Conservation (phyloP, 2,113 vertebrate genomes). For the Vulpes lagopus region DNA sequence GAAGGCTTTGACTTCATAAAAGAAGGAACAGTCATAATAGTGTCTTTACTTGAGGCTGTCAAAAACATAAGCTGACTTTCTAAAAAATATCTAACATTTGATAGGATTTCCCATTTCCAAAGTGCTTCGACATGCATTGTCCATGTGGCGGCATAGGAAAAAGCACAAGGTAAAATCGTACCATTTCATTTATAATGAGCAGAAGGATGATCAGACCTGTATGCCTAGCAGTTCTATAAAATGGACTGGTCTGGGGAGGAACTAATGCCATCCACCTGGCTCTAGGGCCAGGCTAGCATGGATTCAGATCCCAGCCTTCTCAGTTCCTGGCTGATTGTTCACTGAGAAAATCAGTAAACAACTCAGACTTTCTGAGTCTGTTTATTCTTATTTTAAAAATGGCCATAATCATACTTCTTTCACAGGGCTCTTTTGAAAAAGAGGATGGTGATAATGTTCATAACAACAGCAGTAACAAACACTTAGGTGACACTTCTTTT, state of each 20-base stretch:
- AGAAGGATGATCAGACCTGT: neutral
- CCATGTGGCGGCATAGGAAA: neutral
- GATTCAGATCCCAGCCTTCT: neutral
- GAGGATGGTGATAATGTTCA: neutral
- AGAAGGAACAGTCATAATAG: slow-evolving; percentile 53
- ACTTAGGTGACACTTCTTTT: neutral
- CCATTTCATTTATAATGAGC: neutral
- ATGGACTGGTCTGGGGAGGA: neutral
- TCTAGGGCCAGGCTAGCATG: neutral
- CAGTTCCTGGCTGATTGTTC: neutral
- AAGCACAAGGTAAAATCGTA: neutral
- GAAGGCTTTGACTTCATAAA: slow-evolving; percentile 71
- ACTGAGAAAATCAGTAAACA: neutral
- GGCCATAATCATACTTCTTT: neutral
- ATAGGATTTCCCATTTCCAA: slow-evolving; percentile 42
- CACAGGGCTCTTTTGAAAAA: neutral
- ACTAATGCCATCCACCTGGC: neutral
- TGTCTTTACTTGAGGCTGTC: neutral
- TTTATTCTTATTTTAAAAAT: neutral
- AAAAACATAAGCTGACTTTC: slow-evolving; percentile 25
- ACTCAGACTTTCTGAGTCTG: neutral
- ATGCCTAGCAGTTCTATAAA: neutral
- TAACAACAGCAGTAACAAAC: neutral
- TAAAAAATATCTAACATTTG: neutral
- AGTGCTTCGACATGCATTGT: neutral